These are phyloP conservation scores for Sebastes taczanowskii DNA, from an alignment of 2,797 vertebrate genomes.

Conservation along the genomic window DNA sequence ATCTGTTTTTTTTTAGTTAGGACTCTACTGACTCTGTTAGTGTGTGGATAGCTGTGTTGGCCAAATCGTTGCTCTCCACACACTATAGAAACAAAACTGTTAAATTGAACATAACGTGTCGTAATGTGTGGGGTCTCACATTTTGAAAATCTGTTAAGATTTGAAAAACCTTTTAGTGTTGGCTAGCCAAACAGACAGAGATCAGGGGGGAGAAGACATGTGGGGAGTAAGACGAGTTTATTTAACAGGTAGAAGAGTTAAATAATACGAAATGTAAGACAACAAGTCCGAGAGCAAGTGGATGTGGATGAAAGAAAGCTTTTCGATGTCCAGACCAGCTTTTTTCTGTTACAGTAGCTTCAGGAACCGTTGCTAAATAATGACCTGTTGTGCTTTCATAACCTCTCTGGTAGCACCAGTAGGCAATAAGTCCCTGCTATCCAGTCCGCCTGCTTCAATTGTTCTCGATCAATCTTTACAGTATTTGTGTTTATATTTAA, in stretches of 20 bases:
- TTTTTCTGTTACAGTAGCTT: not conserved
- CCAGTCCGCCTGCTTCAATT: constrained; percentile 12
- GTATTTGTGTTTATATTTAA: not conserved
- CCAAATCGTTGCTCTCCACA: no score
- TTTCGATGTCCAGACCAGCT: not conserved
- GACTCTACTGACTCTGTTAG: no score
- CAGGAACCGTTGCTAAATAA: constrained; percentile 12
- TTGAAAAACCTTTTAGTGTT: no score
- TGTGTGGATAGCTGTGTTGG: no score
- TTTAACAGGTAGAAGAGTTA: not conserved
- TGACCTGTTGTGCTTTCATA: constrained; percentile 16
- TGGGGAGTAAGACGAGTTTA: not conserved
- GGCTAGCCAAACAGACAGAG: no score
- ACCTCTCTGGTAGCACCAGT: constrained; percentile 1
- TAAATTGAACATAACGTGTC: no score
- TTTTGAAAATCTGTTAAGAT: no score
- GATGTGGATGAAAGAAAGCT: constrained; percentile 13
- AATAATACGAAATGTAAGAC: not conserved
- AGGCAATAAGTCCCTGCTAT: constrained; percentile 12
- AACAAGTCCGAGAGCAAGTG: not conserved
- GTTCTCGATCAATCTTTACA: not conserved
- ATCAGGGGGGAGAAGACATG: no score
- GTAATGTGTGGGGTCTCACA: no score
- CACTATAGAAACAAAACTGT: no score
- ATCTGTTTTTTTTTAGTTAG: no score